Base-by-base conservation (phyloP, 2,113 vertebrate genomes). In the Nanorana parkeri region DNA sequence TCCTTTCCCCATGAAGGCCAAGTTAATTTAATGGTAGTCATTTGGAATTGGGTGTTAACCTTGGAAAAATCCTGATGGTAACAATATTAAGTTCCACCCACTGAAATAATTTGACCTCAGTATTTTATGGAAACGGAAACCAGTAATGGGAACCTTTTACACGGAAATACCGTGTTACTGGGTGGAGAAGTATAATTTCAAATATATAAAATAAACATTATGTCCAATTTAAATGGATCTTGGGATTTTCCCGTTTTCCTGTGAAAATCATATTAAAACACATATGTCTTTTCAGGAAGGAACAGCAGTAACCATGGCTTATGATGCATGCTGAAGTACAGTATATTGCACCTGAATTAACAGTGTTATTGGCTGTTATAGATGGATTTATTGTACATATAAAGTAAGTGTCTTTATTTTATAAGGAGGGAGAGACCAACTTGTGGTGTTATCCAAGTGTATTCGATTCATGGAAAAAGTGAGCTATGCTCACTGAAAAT, bases 161-260 rank as follows among this genome's bases (percentile, higher is more conserved):
- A 78, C 41, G 26, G 36, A 24, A 51, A 24, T 64, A 77, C 72
- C 21, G 72, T n/a, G 54, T 77, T 56, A 28, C 54, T 54, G 64
- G 41, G 29, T 66, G 41, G 47, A 68, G 41, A 67, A 67, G 8
- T 55, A 20, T 67, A 29, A 67, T 78, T 67, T 66, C 41, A 28
- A 21, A 67, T 52, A 55, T 78, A 23, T 67, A 67, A 78, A 78
- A 78, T 78, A 78, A 78, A 78, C 76, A 66, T 67, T 77, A 21
- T 52, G 36, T 28, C 29, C 24, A 55, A 51, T 32, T 67, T 55
- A 65, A 66, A 23, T 55, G 20, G 52, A 65, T 28, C 76, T 55
- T 78, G 24, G 52, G 6, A 26, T 32, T 29, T 78, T 64, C 17
- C 4, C 58, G 5, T 77, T 8, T 77, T 63, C 23, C 58, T 77